These are phyloP conservation scores for Argya squamiceps DNA, from an alignment of 2,797 vertebrate genomes.

Conservation along the genomic window DNA sequence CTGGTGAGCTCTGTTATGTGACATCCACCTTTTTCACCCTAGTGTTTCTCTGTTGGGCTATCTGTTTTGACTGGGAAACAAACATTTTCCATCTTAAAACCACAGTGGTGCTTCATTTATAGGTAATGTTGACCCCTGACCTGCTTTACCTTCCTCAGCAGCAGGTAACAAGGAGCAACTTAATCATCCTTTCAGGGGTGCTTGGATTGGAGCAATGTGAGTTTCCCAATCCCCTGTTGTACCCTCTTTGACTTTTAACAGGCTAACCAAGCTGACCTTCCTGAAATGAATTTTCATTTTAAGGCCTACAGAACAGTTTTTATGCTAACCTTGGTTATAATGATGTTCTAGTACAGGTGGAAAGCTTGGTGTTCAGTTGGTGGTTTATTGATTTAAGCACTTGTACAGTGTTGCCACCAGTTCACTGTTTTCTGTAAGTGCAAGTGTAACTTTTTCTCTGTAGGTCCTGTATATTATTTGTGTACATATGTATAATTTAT, in stretches of 20 bases:
- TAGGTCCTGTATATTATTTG: background rate
- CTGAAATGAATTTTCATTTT: background rate
- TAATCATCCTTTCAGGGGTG: background rate
- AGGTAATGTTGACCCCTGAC: background rate
- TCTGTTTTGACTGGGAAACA: background rate
- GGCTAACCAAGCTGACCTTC: background rate
- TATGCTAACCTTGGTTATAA: background rate
- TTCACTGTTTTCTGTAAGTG: background rate
- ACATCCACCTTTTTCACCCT: background rate
- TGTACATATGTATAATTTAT: constrained; percentile 20
- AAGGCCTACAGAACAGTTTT: background rate
- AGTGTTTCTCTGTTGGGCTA: background rate
- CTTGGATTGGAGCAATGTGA: background rate
- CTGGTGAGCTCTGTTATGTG: background rate
- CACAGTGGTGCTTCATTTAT: background rate
- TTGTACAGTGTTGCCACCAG: background rate
- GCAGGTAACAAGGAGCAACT: background rate
- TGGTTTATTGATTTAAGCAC: background rate
- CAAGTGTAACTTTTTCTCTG: background rate
- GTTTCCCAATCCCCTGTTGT: background rate
- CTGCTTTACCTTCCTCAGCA: background rate
- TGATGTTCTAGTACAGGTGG: background rate
- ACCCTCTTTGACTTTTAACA: background rate
- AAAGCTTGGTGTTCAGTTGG: background rate
- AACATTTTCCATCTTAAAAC: background rate